Conservation (phyloP, 2,888 invertebrate genomes). For the Drosophila neonasuta region DNA sequence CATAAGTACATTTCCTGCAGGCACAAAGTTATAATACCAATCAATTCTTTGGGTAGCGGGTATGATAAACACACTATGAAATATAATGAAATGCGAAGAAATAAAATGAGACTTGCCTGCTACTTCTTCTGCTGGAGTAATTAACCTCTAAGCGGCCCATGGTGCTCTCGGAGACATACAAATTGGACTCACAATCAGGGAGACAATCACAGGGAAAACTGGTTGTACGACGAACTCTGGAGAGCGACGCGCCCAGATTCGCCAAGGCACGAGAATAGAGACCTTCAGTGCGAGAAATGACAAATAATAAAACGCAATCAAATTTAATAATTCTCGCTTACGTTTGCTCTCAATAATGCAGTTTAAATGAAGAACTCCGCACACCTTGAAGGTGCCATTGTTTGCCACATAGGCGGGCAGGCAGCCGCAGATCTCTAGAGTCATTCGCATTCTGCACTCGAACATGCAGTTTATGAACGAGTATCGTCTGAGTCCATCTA, state of each 20-base stretch:
- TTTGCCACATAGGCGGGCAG: constrained; percentile 84
- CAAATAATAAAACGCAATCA: neutral
- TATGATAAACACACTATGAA: neutral
- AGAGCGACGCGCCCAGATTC: constrained; percentile 72
- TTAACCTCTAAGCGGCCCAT: constrained; percentile 83
- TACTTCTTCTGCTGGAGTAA: constrained; percentile 80
- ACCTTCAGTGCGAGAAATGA: constrained; percentile 19
- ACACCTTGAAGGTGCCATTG: constrained; percentile 76
- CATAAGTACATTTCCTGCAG: too few relatives aligned
- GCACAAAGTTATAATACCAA: too few relatives aligned
- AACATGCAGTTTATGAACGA: constrained; percentile 87
- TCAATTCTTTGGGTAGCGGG: too few relatives aligned
- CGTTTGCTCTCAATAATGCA: constrained; percentile 78
- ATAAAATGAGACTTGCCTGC: constrained; percentile 46
- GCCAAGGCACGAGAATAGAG: constrained; percentile 81
- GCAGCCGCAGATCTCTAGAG: constrained; percentile 84
- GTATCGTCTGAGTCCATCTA: constrained; percentile 83
- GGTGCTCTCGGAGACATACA: constrained; percentile 86
- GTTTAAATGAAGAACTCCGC: constrained; percentile 67
- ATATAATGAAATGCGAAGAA: neutral
- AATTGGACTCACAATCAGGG: constrained; percentile 86
- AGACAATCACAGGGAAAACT: constrained; percentile 83
- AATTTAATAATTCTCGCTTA: constrained; percentile 34
- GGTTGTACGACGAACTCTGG: constrained; percentile 57
- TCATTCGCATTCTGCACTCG: constrained; percentile 83